Evolutionary conservation across 2,888 invertebrate species (phyloP).

Genomic region (Hydraecia micacea): DNA sequence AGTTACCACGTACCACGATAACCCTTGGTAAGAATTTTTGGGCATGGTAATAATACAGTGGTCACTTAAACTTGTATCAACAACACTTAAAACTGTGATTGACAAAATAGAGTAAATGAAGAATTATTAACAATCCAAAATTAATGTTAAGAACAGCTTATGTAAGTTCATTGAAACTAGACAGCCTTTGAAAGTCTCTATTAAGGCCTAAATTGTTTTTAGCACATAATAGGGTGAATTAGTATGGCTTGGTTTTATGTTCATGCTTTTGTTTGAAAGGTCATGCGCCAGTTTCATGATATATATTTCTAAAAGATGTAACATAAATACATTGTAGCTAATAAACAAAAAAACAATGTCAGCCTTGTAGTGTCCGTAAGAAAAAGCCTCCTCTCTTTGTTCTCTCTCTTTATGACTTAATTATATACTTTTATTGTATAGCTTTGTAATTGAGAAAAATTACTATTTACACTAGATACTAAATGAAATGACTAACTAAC

Average conservation of each 20-base stretch:
- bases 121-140: conserved; percentile 77
- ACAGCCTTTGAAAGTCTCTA: conserved; percentile 73
- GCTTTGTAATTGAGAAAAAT: too few relatives aligned
- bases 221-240: conserved; percentile 16
- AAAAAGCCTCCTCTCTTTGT: too few relatives aligned
- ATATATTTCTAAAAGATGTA: not conserved
- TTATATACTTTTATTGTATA: too few relatives aligned
- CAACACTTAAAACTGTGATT: conserved; percentile 73
- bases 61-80: conserved; percentile 56
- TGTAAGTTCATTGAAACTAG: conserved; percentile 79
- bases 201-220: conserved; percentile 69
- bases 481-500: too few relatives aligned
- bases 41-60: conserved; percentile 21
- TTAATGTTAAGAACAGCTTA: conserved; percentile 80
- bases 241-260: conserved; percentile 1
- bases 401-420: too few relatives aligned
- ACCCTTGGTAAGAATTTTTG: too few relatives aligned
- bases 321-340: not conserved
- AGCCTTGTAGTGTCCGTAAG: too few relatives aligned
- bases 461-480: too few relatives aligned
- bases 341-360: too few relatives aligned
- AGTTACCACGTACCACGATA: too few relatives aligned
- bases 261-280: not conserved
- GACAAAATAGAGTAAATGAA: too few relatives aligned
- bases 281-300: not conserved